Evolutionary conservation across 1,140 invertebrate genomes (phyloP).

Genomic region (Cherax destructor): DNA sequence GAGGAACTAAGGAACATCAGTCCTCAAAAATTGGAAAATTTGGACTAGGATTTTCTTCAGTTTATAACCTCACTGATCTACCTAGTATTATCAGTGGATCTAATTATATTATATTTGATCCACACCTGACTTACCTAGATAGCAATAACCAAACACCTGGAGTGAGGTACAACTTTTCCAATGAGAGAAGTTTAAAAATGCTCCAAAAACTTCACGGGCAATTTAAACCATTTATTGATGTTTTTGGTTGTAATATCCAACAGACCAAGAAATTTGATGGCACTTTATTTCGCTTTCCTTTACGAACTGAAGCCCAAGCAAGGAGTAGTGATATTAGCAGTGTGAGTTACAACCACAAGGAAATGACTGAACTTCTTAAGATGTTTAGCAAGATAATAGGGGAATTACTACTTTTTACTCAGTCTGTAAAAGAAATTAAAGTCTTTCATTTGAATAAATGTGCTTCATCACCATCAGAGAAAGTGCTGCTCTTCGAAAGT

Average conservation of each 20-base stretch:
- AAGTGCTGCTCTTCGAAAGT: too few species aligned
- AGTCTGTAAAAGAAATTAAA: slow-evolving; percentile 18
- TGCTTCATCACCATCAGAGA: too few species aligned
- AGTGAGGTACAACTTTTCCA: too few species aligned
- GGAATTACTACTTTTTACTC: slow-evolving; percentile 38
- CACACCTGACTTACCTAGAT: too few species aligned
- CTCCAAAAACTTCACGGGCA: slow-evolving; percentile 14
- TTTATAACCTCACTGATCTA: too few species aligned
- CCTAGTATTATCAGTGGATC: too few species aligned
- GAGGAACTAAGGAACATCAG: too few species aligned
- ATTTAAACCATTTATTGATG: slow-evolving; percentile 23
- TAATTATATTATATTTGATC: too few species aligned
- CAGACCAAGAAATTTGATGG: neutral
- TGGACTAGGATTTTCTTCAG: too few species aligned
- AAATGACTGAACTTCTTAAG: slow-evolving; percentile 15
- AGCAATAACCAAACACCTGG: too few species aligned
- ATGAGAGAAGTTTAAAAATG: slow-evolving; percentile 27
- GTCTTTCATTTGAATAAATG: neutral
- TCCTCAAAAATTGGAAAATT: too few species aligned
- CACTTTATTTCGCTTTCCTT: slow-evolving; percentile 39
- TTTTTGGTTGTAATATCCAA: slow-evolving; percentile 40
- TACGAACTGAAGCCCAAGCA: slow-evolving; percentile 28
- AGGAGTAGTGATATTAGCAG: slow-evolving; percentile 14
- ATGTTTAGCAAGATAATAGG: slow-evolving; percentile 38
- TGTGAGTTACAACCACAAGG: slow-evolving; percentile 4